Evolutionary conservation across 35 echinoderm and acorn worm species (phyloP).

Genomic region (Diadema setosum): DNA sequence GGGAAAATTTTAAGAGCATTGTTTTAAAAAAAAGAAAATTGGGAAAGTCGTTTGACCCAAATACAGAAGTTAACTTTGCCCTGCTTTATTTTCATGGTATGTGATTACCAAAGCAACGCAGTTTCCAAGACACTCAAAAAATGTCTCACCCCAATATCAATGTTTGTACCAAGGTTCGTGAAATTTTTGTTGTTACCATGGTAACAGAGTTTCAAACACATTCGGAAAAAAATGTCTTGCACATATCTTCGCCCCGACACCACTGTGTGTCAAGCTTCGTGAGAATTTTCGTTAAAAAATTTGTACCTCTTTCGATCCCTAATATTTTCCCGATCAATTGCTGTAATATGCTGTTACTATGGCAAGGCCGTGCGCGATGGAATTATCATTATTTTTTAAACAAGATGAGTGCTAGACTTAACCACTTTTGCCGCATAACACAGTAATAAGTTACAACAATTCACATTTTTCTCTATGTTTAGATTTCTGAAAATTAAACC

Average conservation of each 20-base stretch:
- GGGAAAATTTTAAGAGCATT: too few relatives aligned
- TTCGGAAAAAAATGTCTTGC: too few relatives aligned
- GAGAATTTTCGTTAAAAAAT: not conserved
- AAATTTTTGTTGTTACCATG: too few relatives aligned
- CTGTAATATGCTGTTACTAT: too few relatives aligned
- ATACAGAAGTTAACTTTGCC: too few relatives aligned
- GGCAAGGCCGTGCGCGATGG: not conserved
- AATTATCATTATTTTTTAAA: not conserved
- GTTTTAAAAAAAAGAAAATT: too few relatives aligned
- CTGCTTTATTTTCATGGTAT: not conserved
- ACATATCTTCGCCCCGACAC: too few relatives aligned
- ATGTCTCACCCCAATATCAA: too few relatives aligned
- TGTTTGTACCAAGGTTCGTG: too few relatives aligned
- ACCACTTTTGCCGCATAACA: not conserved
- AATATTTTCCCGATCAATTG: not conserved
- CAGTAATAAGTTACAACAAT: not conserved
- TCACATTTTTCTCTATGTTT: not conserved
- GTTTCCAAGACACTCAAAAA: too few relatives aligned
- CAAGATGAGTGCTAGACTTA: not conserved
- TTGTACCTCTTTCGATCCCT: not conserved
- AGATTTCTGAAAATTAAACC: not conserved
- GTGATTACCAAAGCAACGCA: not conserved
- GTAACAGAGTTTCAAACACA: too few relatives aligned
- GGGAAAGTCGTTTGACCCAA: too few relatives aligned
- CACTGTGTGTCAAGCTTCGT: not conserved